Evolutionary conservation across 2,888 invertebrate species (phyloP), one percentile per base, ranked within the genome.

Genomic region (Temnothorax unifasciatus): DNA sequence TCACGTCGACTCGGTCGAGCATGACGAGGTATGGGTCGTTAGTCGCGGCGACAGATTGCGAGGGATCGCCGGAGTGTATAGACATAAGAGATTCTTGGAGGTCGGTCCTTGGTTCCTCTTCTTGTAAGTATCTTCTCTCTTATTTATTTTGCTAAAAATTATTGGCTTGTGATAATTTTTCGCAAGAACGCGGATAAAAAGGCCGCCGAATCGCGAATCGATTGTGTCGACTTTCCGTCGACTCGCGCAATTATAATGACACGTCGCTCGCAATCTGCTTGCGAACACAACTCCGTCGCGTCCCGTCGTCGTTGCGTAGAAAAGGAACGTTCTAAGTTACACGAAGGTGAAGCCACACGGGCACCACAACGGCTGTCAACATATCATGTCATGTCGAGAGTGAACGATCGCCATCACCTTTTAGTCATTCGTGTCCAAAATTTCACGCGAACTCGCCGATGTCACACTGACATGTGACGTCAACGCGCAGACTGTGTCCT

Each of bases 351-450:
- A 47, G 66, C 66, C 74, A 73, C 74, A 73, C 64, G 88, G 85
- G 84, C 86, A 87, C 90, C 85, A 87, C 90, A 86, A 85, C 90
- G 88, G 87, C 86, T 84, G 86, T 86, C 88, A 89, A 93, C 94
- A 94, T 93, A 94, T 94, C 94, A 93, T 93, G 93, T 93, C 93
- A 92, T 92, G 94, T 92, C 93, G 92, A 91, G 91, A 92, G 91
- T 91, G 92, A 93, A 93, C 92, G 92, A 93, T 93, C 92, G 92
- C 92, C 93, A 92, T 93, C 93, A 92, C 91, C 92, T 94, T 93
- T 94, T 93, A 94, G 94, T 95, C 94, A 95, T 93, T 94, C 93
- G 93, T 94, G 93, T 94, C 93, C 92, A 93, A 93, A 94, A 90
- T 91, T 90, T 89, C 91, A 89, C 90, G 91, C 90, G 90, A 87